phyloP scores from a whole-genome alignment of 2,113 vertebrate species.

The Bothrops jararaca region DNA sequence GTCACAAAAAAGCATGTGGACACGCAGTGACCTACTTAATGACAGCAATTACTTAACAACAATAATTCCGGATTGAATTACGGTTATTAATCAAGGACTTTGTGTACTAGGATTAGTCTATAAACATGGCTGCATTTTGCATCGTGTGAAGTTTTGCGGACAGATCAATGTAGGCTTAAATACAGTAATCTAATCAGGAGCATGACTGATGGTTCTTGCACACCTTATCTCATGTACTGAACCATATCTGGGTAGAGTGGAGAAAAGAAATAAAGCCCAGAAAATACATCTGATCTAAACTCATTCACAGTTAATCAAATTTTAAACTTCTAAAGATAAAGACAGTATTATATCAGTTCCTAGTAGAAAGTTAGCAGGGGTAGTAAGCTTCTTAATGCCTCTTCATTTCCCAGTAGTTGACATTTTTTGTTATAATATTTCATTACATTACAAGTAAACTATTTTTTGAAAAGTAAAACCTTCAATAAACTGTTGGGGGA shows the following conservation, averaged over 20 bases:
- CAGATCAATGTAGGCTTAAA: neutral
- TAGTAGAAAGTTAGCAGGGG: neutral
- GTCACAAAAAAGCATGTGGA: neutral
- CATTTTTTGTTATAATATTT: slow-evolving; percentile 48
- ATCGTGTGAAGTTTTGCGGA: neutral
- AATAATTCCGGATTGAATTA: neutral
- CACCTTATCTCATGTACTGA: neutral
- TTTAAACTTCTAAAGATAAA: neutral
- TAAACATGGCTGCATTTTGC: neutral
- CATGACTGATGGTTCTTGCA: neutral
- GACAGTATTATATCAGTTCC: slow-evolving; percentile 5
- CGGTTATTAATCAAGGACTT: neutral
- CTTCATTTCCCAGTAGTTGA: slow-evolving; percentile 33
- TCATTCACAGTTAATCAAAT: neutral
- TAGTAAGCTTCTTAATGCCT: slow-evolving; percentile 26
- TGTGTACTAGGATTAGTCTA: neutral
- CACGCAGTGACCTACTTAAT: neutral
- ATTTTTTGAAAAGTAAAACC: slow-evolving; percentile 69
- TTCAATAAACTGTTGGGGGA: slow-evolving; percentile 63
- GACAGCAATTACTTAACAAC: neutral
- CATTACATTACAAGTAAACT: slow-evolving; percentile 65
- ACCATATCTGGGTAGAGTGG: neutral
- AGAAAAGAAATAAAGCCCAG: neutral
- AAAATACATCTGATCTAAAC: neutral
- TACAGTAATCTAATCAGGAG: neutral